Evolutionary conservation across 2,888 invertebrate species (phyloP), one percentile per base, ranked within the genome.

Genomic region (Tanytarsus gracilentus): DNA sequence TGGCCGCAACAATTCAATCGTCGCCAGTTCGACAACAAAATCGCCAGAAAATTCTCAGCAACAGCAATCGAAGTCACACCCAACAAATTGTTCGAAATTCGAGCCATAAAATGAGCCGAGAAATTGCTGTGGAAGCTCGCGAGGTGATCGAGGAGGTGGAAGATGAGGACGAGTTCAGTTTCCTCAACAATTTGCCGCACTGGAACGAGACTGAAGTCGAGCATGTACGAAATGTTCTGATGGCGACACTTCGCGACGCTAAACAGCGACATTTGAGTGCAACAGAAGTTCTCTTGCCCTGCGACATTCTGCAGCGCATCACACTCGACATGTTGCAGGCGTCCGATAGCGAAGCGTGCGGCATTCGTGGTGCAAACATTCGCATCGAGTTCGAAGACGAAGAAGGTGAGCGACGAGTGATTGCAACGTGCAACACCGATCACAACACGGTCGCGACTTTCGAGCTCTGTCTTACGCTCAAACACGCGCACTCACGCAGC

Each of bases 311-410:
- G 61, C 82, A 85, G 65, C 78, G 86, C 65, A 86, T 92, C 63
- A 84, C 92, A 50, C 77, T 83, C 64, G 86, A 90, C 71, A 85
- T 91, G 63, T 78, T 92, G 58, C 79, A 82, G 61, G 84, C 89
- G 77, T 88, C 93, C 1, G 90, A 91, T 71, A 84, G 85, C 56
- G 93, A 94, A 74, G 93, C 93, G 16, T 93, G 90, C 75, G 94
- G 93, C 55, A 80, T 92, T 52, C 77, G 89, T 65, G 93, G 92
- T 36, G 90, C 91, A 69, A 85, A 86, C n/a, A 77, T 93, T 64
- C 88, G 85, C 72, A 82, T 93, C 62, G 85, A 86, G 73, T 86
- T 89, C 67, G 86, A 89, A 70, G 85, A 84, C 53, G 83, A 83
- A 68, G 79, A 78, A 63, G 77, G 71, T 63, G 74, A 76, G 64